Percentiles rank a stretch among this genome's conserved stretches.
Evolutionary conservation across 2,888 invertebrate species (phyloP).

Genomic region (Xanthostigma xanthostigma): DNA sequence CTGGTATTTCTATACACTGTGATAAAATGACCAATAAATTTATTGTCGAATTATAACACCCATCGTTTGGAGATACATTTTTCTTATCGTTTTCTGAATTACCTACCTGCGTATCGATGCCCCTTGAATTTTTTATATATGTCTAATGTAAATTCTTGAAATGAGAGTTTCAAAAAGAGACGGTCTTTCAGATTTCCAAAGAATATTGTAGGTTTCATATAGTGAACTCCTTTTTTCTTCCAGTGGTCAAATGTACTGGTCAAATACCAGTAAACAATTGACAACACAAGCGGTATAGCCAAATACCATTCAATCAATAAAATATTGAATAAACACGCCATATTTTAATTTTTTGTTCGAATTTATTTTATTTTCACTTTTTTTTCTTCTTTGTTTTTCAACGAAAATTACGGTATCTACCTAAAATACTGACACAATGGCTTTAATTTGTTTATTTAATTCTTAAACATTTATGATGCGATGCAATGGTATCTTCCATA

Average conservation of each 20-base stretch:
- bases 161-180: slow-evolving; percentile 6
- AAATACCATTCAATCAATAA: too few species aligned
- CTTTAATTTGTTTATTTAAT: too few species aligned
- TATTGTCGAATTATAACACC: neutral
- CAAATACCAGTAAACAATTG: neutral
- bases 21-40: neutral
- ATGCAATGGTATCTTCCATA: too few species aligned
- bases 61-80: too few species aligned
- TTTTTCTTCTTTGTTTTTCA: too few species aligned
- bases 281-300: neutral
- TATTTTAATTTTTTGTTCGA: too few species aligned
- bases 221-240: slow-evolving; percentile 17
- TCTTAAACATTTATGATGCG: too few species aligned
- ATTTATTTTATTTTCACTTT: too few species aligned
- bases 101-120: neutral
- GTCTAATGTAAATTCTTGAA: slow-evolving; percentile 5
- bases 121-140: slow-evolving; percentile 16
- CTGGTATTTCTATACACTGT: slow-evolving; percentile 14
- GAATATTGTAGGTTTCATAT: slow-evolving; percentile 17
- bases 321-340: too few species aligned
- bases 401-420: too few species aligned
- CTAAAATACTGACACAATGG: too few species aligned
- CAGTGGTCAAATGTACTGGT: slow-evolving; percentile 15
- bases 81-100: too few species aligned
- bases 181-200: slow-evolving; percentile 16